Evolutionary conservation across 2,888 invertebrate genomes (phyloP), one percentile per base, ranked within the genome.

Genomic region (Polietes domitor): DNA sequence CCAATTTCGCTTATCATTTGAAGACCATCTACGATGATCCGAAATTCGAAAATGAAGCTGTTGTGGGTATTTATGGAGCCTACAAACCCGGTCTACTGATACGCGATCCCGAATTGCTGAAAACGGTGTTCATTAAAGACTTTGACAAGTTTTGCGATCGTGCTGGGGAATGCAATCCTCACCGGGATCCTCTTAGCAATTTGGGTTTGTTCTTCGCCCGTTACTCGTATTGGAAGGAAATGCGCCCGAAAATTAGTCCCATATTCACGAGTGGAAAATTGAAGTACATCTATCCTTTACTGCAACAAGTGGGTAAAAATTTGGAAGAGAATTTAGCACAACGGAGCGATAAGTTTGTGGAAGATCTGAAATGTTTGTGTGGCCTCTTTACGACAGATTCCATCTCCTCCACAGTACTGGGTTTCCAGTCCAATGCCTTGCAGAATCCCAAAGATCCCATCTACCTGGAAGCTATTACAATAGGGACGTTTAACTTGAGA

Each of bases 101-200:
- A 1, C 90, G 92, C 0, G 93, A 93, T 86, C 92, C 92, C 0
- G 91, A 92, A 37, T 77, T 93, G 0, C 87, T 93, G 0, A 92
- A 92, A 65, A 86, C 88, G 0, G 82, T 93, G 12, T 86, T 93
- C 12, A 89, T 93, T 15, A 93, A 92, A 63, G 78, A 88, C 9
- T 90, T 90, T 21, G 85, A 89, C 70, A 86, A 82, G 58, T 90
- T 90, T 32, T 77, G 87, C 1, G 90, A 89, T 77, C 91, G 91
- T 0, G 90, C 87, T 58, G 90, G 88, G 28, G 86, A 89, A n/a
- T 88, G 88, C 1, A 88, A 89, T 78, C 77, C 71, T 0, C 58
- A 43, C 0, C 81, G 83, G 7, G 90, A 90, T 87, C 61, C 80
- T 0, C 86, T 90, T 86, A 90, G 90, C 0, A 53, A 86, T 0